phyloP scores from a whole-genome alignment of 2,797 vertebrate genomes.

The Pipistrellus pygmaeus region DNA sequence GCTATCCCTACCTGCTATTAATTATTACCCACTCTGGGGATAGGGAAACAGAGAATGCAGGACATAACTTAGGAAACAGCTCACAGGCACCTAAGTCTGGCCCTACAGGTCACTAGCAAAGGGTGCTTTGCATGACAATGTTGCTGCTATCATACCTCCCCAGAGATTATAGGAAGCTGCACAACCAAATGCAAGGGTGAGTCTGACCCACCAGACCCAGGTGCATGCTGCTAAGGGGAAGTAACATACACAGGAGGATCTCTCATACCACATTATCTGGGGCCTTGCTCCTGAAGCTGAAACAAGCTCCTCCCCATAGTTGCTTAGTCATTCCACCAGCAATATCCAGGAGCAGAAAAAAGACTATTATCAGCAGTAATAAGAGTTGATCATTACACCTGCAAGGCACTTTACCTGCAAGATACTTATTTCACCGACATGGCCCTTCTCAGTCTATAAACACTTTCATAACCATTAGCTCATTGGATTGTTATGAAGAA shows the following conservation, averaged over 20 bases:
- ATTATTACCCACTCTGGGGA: not conserved
- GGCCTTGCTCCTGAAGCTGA: not conserved
- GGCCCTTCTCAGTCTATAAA: not conserved
- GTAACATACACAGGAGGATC: not conserved
- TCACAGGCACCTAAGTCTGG: not conserved
- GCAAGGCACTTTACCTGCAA: not conserved
- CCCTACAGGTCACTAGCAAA: conserved; percentile 10
- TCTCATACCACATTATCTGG: not conserved
- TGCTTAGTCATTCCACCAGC: not conserved
- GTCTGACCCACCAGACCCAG: conserved; percentile 24
- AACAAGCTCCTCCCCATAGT: not conserved
- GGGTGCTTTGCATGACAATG: not conserved
- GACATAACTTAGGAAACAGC: not conserved
- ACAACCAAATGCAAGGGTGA: conserved; percentile 24
- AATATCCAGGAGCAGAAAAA: not conserved
- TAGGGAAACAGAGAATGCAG: not conserved
- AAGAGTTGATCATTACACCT: not conserved
- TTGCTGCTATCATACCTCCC: conserved; percentile 59
- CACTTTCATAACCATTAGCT: not conserved
- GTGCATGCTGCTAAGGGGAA: conserved; percentile 43
- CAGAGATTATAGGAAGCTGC: conserved; percentile 71
- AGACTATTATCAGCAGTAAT: not conserved
- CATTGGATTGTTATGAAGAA: conserved; percentile 47
- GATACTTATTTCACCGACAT: not conserved
- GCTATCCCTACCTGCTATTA: not conserved